Base-by-base conservation (phyloP, 2,113 vertebrate genomes). In the Xiphias gladius region DNA sequence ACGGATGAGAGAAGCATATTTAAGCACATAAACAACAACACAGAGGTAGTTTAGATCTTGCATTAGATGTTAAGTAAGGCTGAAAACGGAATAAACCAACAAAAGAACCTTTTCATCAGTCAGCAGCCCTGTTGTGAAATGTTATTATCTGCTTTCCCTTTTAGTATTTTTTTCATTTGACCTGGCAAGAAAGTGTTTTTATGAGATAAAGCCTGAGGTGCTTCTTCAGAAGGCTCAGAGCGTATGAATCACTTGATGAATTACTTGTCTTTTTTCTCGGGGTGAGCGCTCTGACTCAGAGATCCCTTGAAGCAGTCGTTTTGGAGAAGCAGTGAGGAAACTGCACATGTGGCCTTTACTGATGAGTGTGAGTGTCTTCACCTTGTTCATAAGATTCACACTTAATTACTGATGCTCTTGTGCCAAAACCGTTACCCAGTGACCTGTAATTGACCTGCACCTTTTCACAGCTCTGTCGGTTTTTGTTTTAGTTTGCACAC, bases 191-290 rank as follows among this genome's bases (percentile, higher is more conserved):
- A 37, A 32, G 62, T 52, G 41, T 80, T 54, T 82, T 28, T 59
- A 43, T 57, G 41, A 80, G 62, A 68, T 16, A 20, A n/a, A 30
- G 55, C 30, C 48, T 11, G 43, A 19, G 37, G 28, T 73, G 50
- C 35, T 46, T 79, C 50, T 59, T 50, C 35, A 68, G 17, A 37
- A 5, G 0, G 28, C 37, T 46, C 4, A 37, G n/a, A 22, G 10
- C 17, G n/a, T 30, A 72, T 76, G 67, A 41, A 73, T 76, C 73
- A 81, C 19, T 6, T 48, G 46, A 54, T 77, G 46, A 58, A 71
- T 46, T 22, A 59, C 26, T 82, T 2, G 0, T 52, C 32, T 59
- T 39, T 76, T 11, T 16, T 46, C 16, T 20, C 52, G 39, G 11
- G 48, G 6, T 57, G 62, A 64, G 58, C 5, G 2, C 55, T 70